phyloP scores from a whole-genome alignment of 2,888 invertebrate species.

The Amiota communis region DNA sequence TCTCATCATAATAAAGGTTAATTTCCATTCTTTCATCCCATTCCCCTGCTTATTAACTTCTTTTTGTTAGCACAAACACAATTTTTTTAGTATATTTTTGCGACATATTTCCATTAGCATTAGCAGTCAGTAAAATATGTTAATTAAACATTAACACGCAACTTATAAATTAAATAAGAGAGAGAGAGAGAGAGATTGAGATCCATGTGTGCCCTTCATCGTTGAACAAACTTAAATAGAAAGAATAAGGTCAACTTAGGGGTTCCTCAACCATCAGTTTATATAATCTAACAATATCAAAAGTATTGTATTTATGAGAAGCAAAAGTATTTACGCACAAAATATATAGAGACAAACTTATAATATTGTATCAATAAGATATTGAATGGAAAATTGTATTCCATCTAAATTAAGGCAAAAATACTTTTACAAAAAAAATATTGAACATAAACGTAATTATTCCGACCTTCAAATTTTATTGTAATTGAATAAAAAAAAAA shows the following conservation, averaged over 20 bases:
- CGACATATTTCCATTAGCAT: conserved; percentile 10
- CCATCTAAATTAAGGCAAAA: conserved; percentile 24
- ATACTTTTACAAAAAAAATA: neutral
- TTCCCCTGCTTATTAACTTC: neutral
- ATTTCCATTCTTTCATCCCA: too few relatives aligned
- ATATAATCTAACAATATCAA: neutral
- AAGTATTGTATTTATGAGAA: neutral
- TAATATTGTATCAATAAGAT: conserved; percentile 6
- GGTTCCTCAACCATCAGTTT: neutral
- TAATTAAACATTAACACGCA: conserved; percentile 22
- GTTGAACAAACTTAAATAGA: neutral
- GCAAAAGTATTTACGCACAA: neutral
- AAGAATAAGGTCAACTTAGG: neutral
- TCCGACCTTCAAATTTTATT: conserved; percentile 22
- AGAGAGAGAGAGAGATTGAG: neutral
- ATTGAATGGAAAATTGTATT: too few relatives aligned
- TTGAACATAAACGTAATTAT: conserved; percentile 15
- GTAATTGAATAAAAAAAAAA: neutral
- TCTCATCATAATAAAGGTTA: too few relatives aligned
- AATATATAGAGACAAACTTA: too few relatives aligned
- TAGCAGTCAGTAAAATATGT: neutral
- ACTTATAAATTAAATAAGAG: neutral
- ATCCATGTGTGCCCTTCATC: neutral
- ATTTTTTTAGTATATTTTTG: conserved; percentile 4
- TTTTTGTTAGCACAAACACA: neutral